Evolutionary conservation across 2,113 vertebrate genomes (phyloP), one percentile per base, ranked within the genome.

Genomic region (Carettochelys insculpta): DNA sequence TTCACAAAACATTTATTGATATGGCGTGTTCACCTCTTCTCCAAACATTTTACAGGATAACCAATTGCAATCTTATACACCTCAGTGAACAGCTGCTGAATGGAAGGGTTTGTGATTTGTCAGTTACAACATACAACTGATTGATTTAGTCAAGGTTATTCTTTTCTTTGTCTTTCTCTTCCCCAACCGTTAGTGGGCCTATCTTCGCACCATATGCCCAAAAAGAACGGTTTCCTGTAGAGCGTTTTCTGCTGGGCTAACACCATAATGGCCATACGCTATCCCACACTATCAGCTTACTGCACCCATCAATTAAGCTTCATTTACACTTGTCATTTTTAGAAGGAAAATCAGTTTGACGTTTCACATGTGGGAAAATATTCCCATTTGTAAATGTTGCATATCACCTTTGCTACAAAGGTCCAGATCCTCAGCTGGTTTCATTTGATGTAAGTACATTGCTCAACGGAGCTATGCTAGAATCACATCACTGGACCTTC

Each of bases 61-160:
- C 58, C 94, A 29, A 85, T 78, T 92, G 38, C 54, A 96, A 65
- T 53, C 17, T 83, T 88, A 93, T 61, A 92, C 82, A 94, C 90
- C 80, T 95, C 95, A 94, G 91, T 97, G 93, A 97, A 96, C 92
- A 91, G 95, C 93, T 96, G 82, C 89, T 94, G 94, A 96, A 95
- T 94, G 88, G 91, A 95, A 84, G 50, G 9, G 77, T 85, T 94
- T 87, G 51, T 29, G 79, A 88, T 92, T 58, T 17, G 5, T 94
- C 91, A 79, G 81, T 86, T 90, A 94, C 89, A 87, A 95, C 65
- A 11, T 27, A 9, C 82, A 77, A 48, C 75, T 31, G 45, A 45
- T 87, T 52, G 76, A 81, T 65, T 78, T 65, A 92, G 79, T 78
- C 68, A 92, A 24, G 25, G 87, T 89, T 92, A 71, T 58, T 61